Evolutionary conservation across 2,888 invertebrate species (phyloP).

Genomic region (Aelia acuminata): DNA sequence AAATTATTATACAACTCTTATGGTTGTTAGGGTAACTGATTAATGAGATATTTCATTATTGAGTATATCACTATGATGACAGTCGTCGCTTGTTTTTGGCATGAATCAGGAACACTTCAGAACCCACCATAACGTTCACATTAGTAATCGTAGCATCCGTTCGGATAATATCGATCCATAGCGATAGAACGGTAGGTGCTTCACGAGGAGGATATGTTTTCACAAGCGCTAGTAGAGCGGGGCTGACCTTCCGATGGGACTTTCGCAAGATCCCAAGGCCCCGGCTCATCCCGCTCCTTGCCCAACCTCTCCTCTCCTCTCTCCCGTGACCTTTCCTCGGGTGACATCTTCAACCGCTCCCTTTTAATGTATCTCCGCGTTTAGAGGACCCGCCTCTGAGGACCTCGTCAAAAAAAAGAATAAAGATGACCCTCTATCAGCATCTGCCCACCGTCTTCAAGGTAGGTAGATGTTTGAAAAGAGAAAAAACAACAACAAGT

Average conservation of each 20-base stretch:
- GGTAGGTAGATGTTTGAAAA: neutral
- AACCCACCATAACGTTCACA: neutral
- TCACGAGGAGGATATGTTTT: constrained; percentile 4
- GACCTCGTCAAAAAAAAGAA: neutral
- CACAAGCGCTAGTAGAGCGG: constrained; percentile 36
- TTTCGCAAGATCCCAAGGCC: constrained; percentile 34
- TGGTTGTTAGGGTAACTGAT: no score
- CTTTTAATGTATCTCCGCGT: neutral
- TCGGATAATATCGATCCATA: neutral
- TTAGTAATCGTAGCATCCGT: neutral
- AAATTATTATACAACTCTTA: no score
- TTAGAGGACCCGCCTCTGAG: neutral
- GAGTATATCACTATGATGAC: neutral
- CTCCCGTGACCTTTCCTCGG: constrained; percentile 50
- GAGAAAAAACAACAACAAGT: neutral
- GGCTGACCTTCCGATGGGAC: constrained; percentile 44
- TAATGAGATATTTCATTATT: neutral
- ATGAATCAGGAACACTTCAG: neutral
- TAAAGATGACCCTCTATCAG: neutral
- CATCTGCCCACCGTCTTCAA: neutral
- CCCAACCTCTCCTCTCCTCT: constrained; percentile 52
- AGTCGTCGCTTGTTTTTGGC: neutral
- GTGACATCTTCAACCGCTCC: constrained; percentile 55
- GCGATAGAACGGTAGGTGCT: constrained; percentile 31
- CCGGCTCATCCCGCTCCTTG: constrained; percentile 50